A percentile compares a stretch with the other conserved stretches of the same genome.
phyloP scores from a whole-genome alignment of 92 coral and sea anemone genomes.

The Parazoanthus atlanticus region DNA sequence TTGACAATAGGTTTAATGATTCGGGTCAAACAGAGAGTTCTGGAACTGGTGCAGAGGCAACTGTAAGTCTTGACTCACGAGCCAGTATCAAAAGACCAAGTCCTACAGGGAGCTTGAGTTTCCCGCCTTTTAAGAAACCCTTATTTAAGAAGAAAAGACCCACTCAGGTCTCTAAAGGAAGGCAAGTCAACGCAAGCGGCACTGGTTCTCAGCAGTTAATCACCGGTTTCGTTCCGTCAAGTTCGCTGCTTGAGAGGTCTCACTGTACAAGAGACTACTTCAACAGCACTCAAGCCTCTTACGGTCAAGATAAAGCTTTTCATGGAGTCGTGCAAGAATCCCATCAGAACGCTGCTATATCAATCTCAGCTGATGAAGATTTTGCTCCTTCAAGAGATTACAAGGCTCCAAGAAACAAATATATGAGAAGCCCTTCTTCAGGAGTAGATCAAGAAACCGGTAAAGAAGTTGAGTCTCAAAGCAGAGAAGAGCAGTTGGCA shows the following conservation, averaged over 20 bases:
- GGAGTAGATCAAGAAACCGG: neutral
- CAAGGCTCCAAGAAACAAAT: neutral
- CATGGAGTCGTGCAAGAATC: neutral
- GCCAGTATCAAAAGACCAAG: neutral
- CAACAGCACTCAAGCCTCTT: neutral
- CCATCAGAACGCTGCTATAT: neutral
- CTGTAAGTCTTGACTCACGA: neutral
- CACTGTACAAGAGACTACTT: neutral
- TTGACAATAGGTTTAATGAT: neutral
- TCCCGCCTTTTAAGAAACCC: slow-evolving; percentile 9
- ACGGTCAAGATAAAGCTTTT: neutral
- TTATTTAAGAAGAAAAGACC: slow-evolving; percentile 24
- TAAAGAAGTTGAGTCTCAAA: neutral
- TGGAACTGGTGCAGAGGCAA: neutral
- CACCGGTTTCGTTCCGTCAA: slow-evolving; percentile 5
- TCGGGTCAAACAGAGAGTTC: neutral
- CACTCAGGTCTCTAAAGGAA: neutral
- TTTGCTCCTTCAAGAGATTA: neutral
- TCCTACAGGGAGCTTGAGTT: neutral
- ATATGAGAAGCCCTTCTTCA: neutral
- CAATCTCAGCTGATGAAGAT: neutral
- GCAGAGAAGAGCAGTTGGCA: neutral
- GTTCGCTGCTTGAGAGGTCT: neutral
- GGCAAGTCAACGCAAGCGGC: neutral
- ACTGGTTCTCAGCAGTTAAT: neutral